Evolutionary conservation across 2,888 invertebrate genomes (phyloP).

Genomic region (Agrilus cyanescens): DNA sequence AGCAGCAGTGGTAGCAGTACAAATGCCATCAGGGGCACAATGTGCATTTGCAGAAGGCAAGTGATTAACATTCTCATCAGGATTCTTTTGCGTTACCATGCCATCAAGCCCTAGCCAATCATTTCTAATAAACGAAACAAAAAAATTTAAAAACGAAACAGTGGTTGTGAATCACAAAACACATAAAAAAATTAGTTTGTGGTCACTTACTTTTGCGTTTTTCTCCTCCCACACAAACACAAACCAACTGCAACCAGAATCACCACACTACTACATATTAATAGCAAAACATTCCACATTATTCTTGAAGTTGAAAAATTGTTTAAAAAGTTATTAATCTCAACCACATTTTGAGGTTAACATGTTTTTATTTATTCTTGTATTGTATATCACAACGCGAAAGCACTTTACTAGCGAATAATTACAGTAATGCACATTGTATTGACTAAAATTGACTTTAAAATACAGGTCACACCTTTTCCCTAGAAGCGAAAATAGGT

Average conservation of each 20-base stretch:
- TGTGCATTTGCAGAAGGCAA: slow-evolving; percentile 29
- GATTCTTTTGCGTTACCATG: slow-evolving; percentile 60
- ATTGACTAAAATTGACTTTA: neutral
- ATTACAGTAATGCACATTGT: slow-evolving; percentile 10
- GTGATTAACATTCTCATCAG: slow-evolving; percentile 47
- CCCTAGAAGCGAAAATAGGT: no score
- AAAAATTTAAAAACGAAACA: slow-evolving; percentile 9
- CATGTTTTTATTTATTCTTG: no score
- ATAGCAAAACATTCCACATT: slow-evolving; percentile 18
- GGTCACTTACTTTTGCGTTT: slow-evolving; percentile 29
- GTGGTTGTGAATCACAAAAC: neutral
- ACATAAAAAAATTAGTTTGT: neutral
- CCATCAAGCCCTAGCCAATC: slow-evolving; percentile 60
- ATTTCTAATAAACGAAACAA: slow-evolving; percentile 39
- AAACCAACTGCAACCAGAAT: slow-evolving; percentile 28
- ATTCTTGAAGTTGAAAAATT: slow-evolving; percentile 1
- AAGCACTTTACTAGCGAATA: no score
- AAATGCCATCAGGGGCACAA: slow-evolving; percentile 22
- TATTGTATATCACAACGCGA: no score
- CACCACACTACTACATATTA: slow-evolving; percentile 24
- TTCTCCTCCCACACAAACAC: slow-evolving; percentile 33
- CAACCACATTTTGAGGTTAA: no score
- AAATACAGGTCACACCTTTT: no score
- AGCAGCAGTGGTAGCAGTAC: slow-evolving; percentile 12
- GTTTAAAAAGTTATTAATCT: no score